phyloP scores from a whole-genome alignment of 2,888 invertebrate species.

The Acleris literana region DNA sequence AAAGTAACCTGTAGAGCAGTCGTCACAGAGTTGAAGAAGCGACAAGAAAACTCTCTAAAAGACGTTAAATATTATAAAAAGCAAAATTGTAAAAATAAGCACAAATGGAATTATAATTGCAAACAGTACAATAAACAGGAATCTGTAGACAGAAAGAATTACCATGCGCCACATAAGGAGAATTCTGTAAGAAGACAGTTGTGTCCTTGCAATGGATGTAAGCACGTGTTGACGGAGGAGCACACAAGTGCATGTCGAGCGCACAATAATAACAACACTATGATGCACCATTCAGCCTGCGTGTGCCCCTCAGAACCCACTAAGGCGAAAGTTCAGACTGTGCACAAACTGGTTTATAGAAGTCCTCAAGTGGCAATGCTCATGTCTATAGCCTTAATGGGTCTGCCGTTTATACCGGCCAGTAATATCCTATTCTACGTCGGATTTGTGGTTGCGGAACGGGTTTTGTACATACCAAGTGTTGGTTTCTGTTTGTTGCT shows the following conservation, averaged over 20 bases:
- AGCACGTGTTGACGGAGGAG: conserved; percentile 85
- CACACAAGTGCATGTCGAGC: conserved; percentile 88
- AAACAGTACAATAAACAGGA: conserved; percentile 72
- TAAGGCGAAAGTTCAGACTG: conserved; percentile 59
- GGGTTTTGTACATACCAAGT: conserved; percentile 97
- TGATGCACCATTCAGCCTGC: conserved; percentile 79
- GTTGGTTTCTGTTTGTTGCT: conserved; percentile 96
- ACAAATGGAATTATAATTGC: conserved; percentile 74
- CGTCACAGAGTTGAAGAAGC: conserved; percentile 66
- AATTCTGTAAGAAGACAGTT: conserved; percentile 69
- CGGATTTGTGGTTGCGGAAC: conserved; percentile 98
- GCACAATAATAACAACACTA: conserved; percentile 88
- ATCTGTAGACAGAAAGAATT: conserved; percentile 69
- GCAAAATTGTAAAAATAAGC: conserved; percentile 70
- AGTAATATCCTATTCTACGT: conserved; percentile 98
- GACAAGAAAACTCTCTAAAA: conserved; percentile 59
- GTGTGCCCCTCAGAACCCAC: conserved; percentile 64
- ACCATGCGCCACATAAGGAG: conserved; percentile 68
- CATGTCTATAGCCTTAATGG: conserved; percentile 89
- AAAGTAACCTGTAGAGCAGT: conserved; percentile 72
- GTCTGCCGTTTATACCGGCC: conserved; percentile 97
- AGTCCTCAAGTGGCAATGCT: conserved; percentile 77
- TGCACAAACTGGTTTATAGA: conserved; percentile 63
- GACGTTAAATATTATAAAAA: conserved; percentile 72
- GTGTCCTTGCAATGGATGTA: conserved; percentile 87